Conservation (phyloP, 1,140 invertebrate species). For the Leucophenga varia region DNA sequence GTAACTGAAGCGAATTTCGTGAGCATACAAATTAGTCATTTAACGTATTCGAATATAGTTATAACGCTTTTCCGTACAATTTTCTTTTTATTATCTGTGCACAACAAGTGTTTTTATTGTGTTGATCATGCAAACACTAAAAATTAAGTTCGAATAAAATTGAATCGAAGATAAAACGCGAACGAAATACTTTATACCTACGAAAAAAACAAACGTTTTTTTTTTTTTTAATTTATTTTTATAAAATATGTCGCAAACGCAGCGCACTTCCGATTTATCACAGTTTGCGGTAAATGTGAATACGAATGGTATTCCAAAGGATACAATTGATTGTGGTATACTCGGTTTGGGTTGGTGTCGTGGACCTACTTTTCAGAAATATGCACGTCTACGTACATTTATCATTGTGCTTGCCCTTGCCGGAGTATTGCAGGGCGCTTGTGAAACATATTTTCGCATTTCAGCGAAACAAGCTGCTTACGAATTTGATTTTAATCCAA, state of each 20-base stretch:
- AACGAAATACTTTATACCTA: not conserved
- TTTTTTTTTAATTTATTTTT: no score
- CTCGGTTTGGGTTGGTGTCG: constrained; percentile 59
- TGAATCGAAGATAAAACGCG: no score
- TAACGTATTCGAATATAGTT: no score
- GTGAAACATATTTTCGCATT: constrained; percentile 61
- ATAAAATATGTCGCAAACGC: constrained; percentile 37
- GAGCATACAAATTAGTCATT: no score
- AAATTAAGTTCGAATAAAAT: no score
- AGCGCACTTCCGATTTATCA: constrained; percentile 43
- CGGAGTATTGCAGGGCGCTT: constrained; percentile 60
- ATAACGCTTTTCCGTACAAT: no score
- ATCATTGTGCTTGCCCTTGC: constrained; percentile 59
- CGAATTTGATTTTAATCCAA: constrained; percentile 58
- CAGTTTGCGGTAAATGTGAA: constrained; percentile 47
- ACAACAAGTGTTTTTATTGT: no score
- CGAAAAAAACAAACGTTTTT: not conserved
- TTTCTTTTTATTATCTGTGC: no score
- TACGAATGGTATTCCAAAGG: constrained; percentile 54
- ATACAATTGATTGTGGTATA: constrained; percentile 66
- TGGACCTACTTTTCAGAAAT: constrained; percentile 60
- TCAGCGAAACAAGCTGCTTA: constrained; percentile 61
- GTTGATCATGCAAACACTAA: no score
- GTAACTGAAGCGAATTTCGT: no score
- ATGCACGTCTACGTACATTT: constrained; percentile 61